phyloP scores from a whole-genome alignment of 2,888 invertebrate species.

The Hyppa rectilinea region DNA sequence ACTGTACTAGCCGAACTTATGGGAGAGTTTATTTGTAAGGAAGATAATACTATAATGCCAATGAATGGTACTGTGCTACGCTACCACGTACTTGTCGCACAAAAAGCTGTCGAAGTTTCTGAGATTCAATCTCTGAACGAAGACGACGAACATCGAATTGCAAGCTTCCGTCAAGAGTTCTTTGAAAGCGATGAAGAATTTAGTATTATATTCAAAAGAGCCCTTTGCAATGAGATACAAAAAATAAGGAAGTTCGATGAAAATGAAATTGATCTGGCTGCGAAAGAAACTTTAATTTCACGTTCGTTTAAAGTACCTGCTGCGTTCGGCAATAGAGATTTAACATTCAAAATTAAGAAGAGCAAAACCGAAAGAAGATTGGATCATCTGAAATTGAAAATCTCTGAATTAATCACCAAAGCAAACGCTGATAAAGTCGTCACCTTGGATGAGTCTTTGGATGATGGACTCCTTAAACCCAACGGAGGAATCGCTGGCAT shows the following conservation, averaged over 20 bases:
- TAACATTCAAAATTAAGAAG: constrained; percentile 11
- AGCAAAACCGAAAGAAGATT: constrained; percentile 44
- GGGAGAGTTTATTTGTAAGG: constrained; percentile 23
- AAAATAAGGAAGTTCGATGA: constrained; percentile 8
- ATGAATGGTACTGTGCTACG: constrained; percentile 35
- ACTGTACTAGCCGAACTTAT: constrained; percentile 1
- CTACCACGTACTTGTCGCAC: constrained; percentile 51
- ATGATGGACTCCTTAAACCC: constrained; percentile 7
- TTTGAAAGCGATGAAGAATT: constrained; percentile 30
- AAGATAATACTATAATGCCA: constrained; percentile 25
- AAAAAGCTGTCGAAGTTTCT: constrained; percentile 43
- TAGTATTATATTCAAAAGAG: constrained; percentile 30
- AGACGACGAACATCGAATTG: constrained; percentile 33
- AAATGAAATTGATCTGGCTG: constrained; percentile 9
- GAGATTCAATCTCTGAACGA: constrained; percentile 18
- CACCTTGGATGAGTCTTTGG: constrained; percentile 36
- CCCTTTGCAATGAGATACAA: constrained; percentile 23
- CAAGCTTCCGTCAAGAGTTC: constrained; percentile 43
- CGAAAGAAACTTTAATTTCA: constrained; percentile 23
- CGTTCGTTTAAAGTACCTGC: constrained; percentile 51
- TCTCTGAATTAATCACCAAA: constrained; percentile 28
- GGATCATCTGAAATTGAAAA: constrained; percentile 17
- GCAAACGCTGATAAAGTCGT: constrained; percentile 20
- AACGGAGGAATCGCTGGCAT: constrained; percentile 44
- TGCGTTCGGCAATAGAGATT: constrained; percentile 49